Base-by-base conservation (phyloP, 2,888 invertebrate genomes). In the Odontocerum albicorne region DNA sequence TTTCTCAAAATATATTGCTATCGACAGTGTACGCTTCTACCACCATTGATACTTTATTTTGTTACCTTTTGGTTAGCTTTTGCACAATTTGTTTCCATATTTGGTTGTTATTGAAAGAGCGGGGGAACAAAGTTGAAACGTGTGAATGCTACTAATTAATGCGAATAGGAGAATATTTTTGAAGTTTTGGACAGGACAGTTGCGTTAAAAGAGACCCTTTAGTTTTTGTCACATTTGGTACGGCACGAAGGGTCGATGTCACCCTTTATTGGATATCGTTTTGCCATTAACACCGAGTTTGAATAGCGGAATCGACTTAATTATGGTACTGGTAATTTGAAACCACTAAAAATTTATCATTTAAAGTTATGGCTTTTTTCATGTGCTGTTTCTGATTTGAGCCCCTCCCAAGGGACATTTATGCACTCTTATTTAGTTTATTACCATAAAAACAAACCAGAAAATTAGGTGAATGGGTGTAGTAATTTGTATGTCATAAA, bases 241-340 rank as follows among this genome's bases (percentile, higher is more conserved):
- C 36, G 27, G 42, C n/a, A 45, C 32, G 20, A 47, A 49, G 49
- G 53, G 59, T 56, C 50, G 53, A 33, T 52, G 49, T 59, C 49
- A 52, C 22, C 40, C 49, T 51, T 55, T 60, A 55, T 51, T 39
- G 57, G 33, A 35, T 60, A 54, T 57, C 56, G 15, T 19, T 20
- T 57, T 51, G 47, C 60, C 22, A 33, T 21, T 53, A 49, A 50
- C 53, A 45, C 53, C n/a, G 44, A 31, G 31, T 13, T n/a, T n/a
- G n/a, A n/a, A n/a, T n/a, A n/a, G n/a, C n/a, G n/a, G n/a, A n/a
- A n/a, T n/a, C n/a, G n/a, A n/a, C n/a, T n/a, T n/a, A n/a, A n/a
- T n/a, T n/a, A n/a, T n/a, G n/a, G 33, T 33, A 4, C 4, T 33
- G 4, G 15, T 27, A 31, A 38, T 39, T 15, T 47, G 32, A 22